Evolutionary conservation across 2,113 vertebrate species (phyloP).

Genomic region (Cebus imitator): DNA sequence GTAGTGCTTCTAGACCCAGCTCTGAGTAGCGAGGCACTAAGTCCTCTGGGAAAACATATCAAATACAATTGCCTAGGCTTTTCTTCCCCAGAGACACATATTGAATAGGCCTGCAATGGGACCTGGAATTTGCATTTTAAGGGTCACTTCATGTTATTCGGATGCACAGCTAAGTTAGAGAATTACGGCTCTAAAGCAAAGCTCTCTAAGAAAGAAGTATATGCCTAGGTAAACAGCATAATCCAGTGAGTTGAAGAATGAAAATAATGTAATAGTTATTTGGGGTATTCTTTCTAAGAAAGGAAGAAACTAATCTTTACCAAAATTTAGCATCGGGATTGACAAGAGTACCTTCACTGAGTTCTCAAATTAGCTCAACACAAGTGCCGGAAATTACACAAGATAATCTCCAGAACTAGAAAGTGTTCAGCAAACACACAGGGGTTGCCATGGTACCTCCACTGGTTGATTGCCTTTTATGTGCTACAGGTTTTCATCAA

Average conservation of each 20-base stretch:
- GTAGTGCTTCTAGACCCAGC: neutral
- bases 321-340: neutral
- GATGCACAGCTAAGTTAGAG: neutral
- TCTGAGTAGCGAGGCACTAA: neutral
- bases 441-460: neutral
- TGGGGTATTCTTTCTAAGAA: neutral
- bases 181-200: neutral
- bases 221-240: neutral
- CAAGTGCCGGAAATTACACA: neutral
- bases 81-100: neutral
- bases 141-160: neutral
- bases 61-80: neutral
- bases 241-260: neutral
- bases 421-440: neutral
- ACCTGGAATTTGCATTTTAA: neutral
- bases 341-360: neutral
- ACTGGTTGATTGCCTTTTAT: neutral
- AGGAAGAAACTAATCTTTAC: neutral
- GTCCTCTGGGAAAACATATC: neutral
- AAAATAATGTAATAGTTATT: neutral
- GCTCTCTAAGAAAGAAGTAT: neutral
- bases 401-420: neutral
- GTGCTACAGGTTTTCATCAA: neutral
- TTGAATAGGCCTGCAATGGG: neutral
- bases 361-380: neutral